Evolutionary conservation across 2,888 invertebrate species (phyloP), one percentile per base, ranked within the genome.

Genomic region (Volucella inanis): DNA sequence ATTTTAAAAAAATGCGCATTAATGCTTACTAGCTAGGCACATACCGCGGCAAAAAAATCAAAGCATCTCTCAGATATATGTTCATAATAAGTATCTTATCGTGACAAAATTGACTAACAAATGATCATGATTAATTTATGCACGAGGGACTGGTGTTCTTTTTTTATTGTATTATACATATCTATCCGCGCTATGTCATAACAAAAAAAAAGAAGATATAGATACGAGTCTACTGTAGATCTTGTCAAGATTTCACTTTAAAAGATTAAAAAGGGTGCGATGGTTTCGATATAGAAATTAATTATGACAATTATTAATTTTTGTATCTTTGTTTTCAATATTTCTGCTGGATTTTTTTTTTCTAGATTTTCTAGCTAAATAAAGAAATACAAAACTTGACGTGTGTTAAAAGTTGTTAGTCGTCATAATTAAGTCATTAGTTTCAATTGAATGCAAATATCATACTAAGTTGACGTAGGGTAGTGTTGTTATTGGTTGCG

Each of bases 101-200:
- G 78, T 83, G 83, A 83, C 83, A 83, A 78, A 83, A 78, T 78
- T 83, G 83, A 83, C 78, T 83, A 78, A 83, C 74, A 83, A 83
- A 83, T 83, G 83, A 78, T 83, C 74, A 54, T 64, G 62, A 74
- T 74, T 83, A 78, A 83, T 74, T 74, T 83, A 83, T 83, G 78
- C 74, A 57, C 74, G 62, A 57, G 62, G 62, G 76, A 64, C 76
- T 71, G 49, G 8, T 61, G 55, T 57, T 43, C 18, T 22, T 14
- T 55, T 61, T 61, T 77, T 54, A 45, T 43, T 43, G 38, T n/a
- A 49, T 49, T 47, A 39, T 49, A 50, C 38, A 22, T 61, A 10
- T 67, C 39, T 1, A 31, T 45, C 61, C 71, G 49, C 65, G 59
- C 18, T 55, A 8, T 65, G 43, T 10, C 47, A 65, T 14, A 43